These are phyloP conservation scores for Clunio marinus DNA, from an alignment of 2,888 invertebrate species.

Conservation along the genomic window DNA sequence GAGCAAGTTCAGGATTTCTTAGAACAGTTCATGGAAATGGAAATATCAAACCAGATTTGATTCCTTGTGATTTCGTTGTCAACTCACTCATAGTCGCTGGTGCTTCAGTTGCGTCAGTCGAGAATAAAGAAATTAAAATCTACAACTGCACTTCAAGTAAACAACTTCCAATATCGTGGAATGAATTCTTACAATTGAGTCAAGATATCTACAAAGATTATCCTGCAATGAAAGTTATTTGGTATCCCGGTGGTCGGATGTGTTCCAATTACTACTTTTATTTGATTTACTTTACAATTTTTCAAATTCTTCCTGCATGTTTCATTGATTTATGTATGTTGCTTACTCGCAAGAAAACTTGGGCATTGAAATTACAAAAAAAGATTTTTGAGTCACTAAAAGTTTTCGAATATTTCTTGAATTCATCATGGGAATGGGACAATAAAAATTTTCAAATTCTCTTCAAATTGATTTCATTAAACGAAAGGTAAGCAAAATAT, in stretches of 20 bases:
- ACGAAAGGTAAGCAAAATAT: conserved; percentile 31
- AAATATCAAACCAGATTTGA: conserved; percentile 53
- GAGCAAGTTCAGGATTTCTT: conserved; percentile 53
- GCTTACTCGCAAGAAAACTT: conserved; percentile 52
- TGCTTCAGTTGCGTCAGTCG: conserved; percentile 49
- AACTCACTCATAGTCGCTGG: conserved; percentile 54
- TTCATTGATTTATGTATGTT: conserved; percentile 52
- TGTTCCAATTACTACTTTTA: conserved; percentile 49
- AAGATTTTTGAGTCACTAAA: conserved; percentile 51
- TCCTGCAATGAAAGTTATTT: conserved; percentile 53
- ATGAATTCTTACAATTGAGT: conserved; percentile 47
- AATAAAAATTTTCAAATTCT: conserved; percentile 46
- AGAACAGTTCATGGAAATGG: conserved; percentile 53
- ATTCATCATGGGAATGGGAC: conserved; percentile 51
- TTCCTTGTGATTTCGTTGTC: conserved; percentile 56
- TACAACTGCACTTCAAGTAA: conserved; percentile 58
- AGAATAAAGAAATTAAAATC: conserved; percentile 46
- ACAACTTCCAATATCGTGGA: conserved; percentile 57
- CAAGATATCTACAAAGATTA: conserved; percentile 44
- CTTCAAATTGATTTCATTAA: conserved; percentile 43
- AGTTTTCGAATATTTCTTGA: conserved; percentile 53
- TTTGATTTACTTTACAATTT: conserved; percentile 52
- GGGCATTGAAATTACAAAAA: conserved; percentile 52
- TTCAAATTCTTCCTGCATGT: conserved; percentile 57
- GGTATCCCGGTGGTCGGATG: conserved; percentile 48